Evolutionary conservation across 2,888 invertebrate genomes (phyloP).

Genomic region (Eurytoma californica): DNA sequence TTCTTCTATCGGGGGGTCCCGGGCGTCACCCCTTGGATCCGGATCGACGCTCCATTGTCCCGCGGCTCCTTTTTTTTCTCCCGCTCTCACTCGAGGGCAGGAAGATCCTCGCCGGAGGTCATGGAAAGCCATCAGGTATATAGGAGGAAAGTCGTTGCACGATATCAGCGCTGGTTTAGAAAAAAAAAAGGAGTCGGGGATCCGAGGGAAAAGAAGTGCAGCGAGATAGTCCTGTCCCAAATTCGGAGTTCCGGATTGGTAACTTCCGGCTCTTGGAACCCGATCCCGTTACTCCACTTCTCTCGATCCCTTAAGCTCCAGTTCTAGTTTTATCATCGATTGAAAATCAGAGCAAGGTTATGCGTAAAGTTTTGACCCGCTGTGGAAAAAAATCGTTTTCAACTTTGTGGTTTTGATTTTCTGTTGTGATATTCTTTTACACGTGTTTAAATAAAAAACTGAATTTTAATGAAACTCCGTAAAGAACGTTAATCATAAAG

Average conservation of each 20-base stretch:
- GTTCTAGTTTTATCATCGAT: no score
- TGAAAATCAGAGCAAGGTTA: no score
- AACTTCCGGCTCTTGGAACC: constrained; percentile 36
- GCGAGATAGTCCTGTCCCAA: constrained; percentile 29
- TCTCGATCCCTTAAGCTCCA: no score
- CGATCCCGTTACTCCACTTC: constrained; percentile 29
- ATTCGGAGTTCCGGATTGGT: constrained; percentile 49
- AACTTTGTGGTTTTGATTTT: no score
- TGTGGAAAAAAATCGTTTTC: no score
- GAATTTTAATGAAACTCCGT: no score
- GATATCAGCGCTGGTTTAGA: constrained; percentile 60
- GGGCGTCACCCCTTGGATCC: constrained; percentile 61
- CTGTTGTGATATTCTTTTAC: no score
- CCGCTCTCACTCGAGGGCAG: neutral
- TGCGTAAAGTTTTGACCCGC: no score
- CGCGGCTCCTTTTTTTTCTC: neutral
- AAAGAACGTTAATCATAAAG: no score
- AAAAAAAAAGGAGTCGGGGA: constrained; percentile 34
- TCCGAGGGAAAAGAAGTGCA: constrained; percentile 29
- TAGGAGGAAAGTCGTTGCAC: constrained; percentile 69
- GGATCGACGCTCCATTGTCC: constrained; percentile 54
- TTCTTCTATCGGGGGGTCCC: constrained; percentile 6
- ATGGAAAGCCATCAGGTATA: constrained; percentile 26
- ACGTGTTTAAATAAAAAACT: no score
- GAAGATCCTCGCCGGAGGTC: constrained; percentile 40